A percentile compares a stretch with the other conserved stretches of the same genome.
These are phyloP conservation scores for Babyrousa celebensis DNA, from an alignment of 2,797 vertebrate genomes.

Conservation along the genomic window DNA sequence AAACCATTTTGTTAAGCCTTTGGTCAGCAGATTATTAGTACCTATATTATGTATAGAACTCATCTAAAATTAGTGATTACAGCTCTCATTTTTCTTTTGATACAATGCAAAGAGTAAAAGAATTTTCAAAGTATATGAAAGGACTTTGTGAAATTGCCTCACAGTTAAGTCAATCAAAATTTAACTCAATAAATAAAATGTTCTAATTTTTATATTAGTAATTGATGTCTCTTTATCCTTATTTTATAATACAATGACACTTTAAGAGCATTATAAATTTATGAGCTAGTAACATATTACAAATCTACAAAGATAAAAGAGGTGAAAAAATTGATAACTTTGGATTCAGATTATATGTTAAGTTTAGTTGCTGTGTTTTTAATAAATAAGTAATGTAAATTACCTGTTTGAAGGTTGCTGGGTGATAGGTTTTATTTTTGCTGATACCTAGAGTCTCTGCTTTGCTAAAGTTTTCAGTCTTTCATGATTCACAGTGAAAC, in stretches of 20 bases:
- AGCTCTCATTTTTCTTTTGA: slow-evolving; percentile 52
- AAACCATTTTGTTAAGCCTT: slow-evolving; percentile 41
- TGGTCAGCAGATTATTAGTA: slow-evolving; percentile 33
- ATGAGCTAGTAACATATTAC: slow-evolving; percentile 16
- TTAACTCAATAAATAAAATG: slow-evolving; percentile 58
- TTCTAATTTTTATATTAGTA: slow-evolving; percentile 60
- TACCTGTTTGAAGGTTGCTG: not conserved
- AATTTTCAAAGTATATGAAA: slow-evolving; percentile 67
- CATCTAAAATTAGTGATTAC: slow-evolving; percentile 37
- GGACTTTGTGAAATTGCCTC: slow-evolving; percentile 46
- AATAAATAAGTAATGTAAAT: slow-evolving; percentile 53
- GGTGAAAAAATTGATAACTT: slow-evolving; percentile 41
- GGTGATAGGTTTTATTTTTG: slow-evolving; percentile 32
- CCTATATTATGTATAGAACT: not conserved
- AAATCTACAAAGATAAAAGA: slow-evolving; percentile 43
- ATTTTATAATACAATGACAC: not conserved
- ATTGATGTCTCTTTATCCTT: slow-evolving; percentile 14
- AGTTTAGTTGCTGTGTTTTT: slow-evolving; percentile 50
- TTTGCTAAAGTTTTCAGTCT: slow-evolving; percentile 57
- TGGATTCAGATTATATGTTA: slow-evolving; percentile 47
- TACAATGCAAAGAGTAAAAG: slow-evolving; percentile 54
- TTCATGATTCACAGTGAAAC: slow-evolving; percentile 42
- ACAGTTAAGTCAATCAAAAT: slow-evolving; percentile 66
- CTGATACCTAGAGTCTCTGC: not conserved
- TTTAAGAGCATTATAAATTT: slow-evolving; percentile 46